phyloP scores from a whole-genome alignment of 2,797 vertebrate species.

The Alcedo quadribrachys region DNA sequence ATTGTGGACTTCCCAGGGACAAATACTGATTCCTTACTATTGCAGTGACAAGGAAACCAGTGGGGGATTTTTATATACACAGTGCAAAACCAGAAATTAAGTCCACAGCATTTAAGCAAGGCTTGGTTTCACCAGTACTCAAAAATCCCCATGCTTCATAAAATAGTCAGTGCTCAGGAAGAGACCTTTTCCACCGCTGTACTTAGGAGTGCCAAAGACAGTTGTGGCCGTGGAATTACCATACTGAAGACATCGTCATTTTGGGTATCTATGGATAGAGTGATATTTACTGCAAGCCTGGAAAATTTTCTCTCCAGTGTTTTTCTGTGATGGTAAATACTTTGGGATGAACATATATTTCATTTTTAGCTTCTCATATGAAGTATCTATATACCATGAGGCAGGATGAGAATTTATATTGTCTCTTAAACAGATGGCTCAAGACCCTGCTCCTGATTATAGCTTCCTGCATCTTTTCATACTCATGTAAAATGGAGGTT shows the following conservation, averaged over 20 bases:
- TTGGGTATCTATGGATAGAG: background rate
- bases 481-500: background rate
- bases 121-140: background rate
- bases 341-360: background rate
- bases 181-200: background rate
- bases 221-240: background rate
- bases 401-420: background rate
- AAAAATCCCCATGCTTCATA: background rate
- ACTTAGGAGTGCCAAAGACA: accelerated
- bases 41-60: background rate
- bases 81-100: background rate
- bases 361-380: background rate
- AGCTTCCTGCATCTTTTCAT: background rate
- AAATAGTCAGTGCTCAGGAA: background rate
- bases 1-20: background rate
- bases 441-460: background rate
- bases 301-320: background rate
- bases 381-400: background rate
- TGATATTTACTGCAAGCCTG: background rate
- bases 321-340: background rate
- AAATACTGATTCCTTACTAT: background rate
- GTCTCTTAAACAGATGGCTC: background rate
- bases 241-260: background rate
- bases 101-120: background rate
- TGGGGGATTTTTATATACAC: background rate